These are phyloP conservation scores for Palloptera scutellata DNA, from an alignment of 2,888 invertebrate species.

Conservation along the genomic window DNA sequence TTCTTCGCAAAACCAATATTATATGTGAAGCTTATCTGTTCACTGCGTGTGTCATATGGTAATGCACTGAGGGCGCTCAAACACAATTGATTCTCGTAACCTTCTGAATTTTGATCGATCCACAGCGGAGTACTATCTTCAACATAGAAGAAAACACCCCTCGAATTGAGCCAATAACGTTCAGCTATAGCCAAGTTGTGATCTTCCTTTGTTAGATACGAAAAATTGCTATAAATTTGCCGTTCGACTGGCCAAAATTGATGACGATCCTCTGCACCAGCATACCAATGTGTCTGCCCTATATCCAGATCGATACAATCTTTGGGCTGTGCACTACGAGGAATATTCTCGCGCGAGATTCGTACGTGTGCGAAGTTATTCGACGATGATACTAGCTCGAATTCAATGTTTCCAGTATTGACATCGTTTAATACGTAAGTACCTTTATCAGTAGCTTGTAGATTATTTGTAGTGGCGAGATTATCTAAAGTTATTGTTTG, in stretches of 20 bases:
- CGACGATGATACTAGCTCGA: constrained; percentile 45
- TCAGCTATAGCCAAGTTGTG: constrained; percentile 70
- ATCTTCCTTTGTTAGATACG: constrained; percentile 69
- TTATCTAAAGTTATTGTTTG: constrained; percentile 56
- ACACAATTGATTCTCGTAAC: constrained; percentile 64
- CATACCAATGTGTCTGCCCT: constrained; percentile 69
- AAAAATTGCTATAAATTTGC: constrained; percentile 65
- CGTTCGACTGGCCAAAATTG: constrained; percentile 73
- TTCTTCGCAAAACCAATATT: constrained; percentile 71
- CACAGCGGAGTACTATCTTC: constrained; percentile 72
- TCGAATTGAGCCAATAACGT: constrained; percentile 74
- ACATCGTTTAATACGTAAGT: constrained; percentile 43
- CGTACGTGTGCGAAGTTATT: constrained; percentile 50
- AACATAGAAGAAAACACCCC: constrained; percentile 72
- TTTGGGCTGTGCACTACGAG: constrained; percentile 46
- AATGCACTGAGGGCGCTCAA: constrained; percentile 66
- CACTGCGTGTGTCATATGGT: constrained; percentile 64
- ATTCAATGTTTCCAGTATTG: constrained; percentile 47
- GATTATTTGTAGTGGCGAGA: constrained; percentile 46
- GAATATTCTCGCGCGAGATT: constrained; percentile 50
- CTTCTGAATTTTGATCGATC: constrained; percentile 69
- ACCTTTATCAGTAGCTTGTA: constrained; percentile 47
- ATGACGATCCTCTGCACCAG: constrained; percentile 69
- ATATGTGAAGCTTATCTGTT: constrained; percentile 65
- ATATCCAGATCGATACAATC: constrained; percentile 56